Evolutionary conservation across 2,888 invertebrate species (phyloP).

Genomic region (Nesidiocoris tenuis): DNA sequence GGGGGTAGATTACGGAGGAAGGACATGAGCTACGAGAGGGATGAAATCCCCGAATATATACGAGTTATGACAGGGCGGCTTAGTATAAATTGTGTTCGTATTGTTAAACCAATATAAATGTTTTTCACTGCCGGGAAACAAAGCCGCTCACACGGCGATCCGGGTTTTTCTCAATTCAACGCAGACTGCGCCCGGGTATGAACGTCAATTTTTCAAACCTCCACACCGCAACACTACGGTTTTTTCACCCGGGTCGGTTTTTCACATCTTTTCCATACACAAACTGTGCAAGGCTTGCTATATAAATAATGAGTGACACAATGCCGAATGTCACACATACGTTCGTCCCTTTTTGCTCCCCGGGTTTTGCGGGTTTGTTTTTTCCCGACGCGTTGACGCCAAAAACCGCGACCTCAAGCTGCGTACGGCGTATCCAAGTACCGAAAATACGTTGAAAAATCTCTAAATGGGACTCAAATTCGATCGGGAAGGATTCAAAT

Average conservation of each 20-base stretch:
- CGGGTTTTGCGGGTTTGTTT: conserved; percentile 11
- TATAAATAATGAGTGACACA: conserved; percentile 46
- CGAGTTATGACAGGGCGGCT: conserved; percentile 10
- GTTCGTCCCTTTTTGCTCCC: conserved; percentile 9
- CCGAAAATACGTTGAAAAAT: too few species aligned
- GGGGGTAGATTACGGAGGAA: neutral
- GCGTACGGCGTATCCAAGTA: too few species aligned
- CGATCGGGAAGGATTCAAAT: too few species aligned
- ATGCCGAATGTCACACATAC: conserved; percentile 46
- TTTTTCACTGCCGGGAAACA: conserved; percentile 21
- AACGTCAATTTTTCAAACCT: conserved; percentile 44
- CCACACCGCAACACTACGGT: neutral
- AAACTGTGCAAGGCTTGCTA: neutral
- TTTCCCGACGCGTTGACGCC: neutral
- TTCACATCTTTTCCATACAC: neutral
- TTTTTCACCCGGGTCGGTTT: neutral
- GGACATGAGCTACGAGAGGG: neutral
- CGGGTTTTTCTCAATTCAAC: neutral
- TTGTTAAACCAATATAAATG: conserved; percentile 44
- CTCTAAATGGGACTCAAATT: too few species aligned
- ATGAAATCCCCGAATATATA: neutral
- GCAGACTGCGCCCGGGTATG: neutral
- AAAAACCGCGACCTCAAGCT: conserved; percentile 7
- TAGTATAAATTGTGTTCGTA: conserved; percentile 41
- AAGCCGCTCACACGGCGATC: neutral